Conservation (phyloP, 1,140 invertebrate genomes). For the Anastatus disparis region DNA sequence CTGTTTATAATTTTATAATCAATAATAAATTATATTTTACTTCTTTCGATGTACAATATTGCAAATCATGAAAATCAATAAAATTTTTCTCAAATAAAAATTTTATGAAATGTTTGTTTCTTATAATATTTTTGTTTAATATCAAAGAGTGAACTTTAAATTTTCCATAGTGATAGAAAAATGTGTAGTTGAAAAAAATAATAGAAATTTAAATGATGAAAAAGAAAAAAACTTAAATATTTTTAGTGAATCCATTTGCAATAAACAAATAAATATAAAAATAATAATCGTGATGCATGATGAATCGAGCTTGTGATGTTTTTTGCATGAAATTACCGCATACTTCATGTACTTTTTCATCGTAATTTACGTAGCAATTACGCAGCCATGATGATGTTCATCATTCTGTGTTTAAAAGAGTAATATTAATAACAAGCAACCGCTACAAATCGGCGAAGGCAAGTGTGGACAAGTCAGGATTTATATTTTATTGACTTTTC, state of each 20-base stretch:
- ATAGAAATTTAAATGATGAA: background rate
- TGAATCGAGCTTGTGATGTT: constrained; percentile 22
- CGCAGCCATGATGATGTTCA: background rate
- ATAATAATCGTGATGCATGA: constrained; percentile 29
- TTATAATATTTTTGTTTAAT: background rate
- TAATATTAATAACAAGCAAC: constrained; percentile 58
- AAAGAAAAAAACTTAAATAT: no score
- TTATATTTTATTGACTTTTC: constrained; percentile 31
- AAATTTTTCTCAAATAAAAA: no score
- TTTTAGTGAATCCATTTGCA: constrained; percentile 5
- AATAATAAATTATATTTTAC: no score
- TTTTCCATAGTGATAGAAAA: background rate
- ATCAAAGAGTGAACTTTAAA: constrained; percentile 30
- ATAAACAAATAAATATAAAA: background rate
- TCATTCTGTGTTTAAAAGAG: background rate
- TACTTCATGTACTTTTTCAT: constrained; percentile 20
- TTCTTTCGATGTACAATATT: no score
- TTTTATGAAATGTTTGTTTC: no score
- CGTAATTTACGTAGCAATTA: background rate
- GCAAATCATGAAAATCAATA: no score
- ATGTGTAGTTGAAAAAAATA: background rate
- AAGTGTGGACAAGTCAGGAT: constrained; percentile 55
- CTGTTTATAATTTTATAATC: no score
- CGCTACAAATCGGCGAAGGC: constrained; percentile 63
- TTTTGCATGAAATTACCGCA: constrained; percentile 33